Evolutionary conservation across 2,113 vertebrate genomes (phyloP).

Genomic region (Verasper variegatus): DNA sequence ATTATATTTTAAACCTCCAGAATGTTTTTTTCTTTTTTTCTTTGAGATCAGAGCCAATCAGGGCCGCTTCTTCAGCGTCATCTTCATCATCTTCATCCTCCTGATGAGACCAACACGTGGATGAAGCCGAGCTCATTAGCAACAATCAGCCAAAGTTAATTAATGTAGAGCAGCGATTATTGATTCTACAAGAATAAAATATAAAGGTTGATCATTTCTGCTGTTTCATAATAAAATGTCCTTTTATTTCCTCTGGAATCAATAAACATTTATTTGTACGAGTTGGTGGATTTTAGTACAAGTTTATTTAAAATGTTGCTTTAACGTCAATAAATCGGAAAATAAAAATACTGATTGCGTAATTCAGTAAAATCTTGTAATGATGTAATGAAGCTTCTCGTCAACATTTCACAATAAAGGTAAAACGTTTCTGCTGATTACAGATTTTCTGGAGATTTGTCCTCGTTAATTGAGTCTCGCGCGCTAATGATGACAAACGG

Average conservation of each 20-base stretch:
- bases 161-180: neutral
- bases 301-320: too few relatives aligned
- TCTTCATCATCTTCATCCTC: conserved; percentile 15
- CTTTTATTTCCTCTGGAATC: neutral
- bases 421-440: too few relatives aligned
- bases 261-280: neutral
- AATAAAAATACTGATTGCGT: too few relatives aligned
- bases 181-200: neutral
- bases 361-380: neutral
- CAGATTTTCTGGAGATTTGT: too few relatives aligned
- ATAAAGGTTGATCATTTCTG: too few relatives aligned
- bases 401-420: neutral
- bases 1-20: too few relatives aligned
- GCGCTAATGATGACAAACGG: conserved; percentile 67
- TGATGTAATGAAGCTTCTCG: neutral
- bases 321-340: too few relatives aligned
- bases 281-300: too few relatives aligned
- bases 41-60: conserved; percentile 7
- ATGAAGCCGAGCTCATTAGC: conserved; percentile 43
- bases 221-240: neutral
- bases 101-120: conserved; percentile 29
- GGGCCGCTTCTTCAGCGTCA: neutral
- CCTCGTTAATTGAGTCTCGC: too few relatives aligned
- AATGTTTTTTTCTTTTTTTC: neutral
- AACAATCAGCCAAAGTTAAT: conserved; percentile 37